A percentile compares a stretch with the other conserved stretches of the same genome.
These are phyloP conservation scores for Todiramphus chloris DNA, from an alignment of 2,113 vertebrate species.

Conservation along the genomic window DNA sequence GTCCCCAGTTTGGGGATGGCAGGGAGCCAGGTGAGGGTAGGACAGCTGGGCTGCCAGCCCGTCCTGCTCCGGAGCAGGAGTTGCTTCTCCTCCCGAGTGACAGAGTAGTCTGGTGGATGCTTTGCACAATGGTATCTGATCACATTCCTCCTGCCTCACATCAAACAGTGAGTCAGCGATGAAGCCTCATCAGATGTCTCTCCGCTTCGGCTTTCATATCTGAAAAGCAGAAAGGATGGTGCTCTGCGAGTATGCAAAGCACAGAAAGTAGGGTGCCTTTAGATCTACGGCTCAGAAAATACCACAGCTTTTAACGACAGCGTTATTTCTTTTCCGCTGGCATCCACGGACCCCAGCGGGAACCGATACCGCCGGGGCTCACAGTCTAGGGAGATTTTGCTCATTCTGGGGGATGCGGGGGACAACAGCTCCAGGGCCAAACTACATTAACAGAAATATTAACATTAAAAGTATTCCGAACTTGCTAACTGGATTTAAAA, in stretches of 20 bases:
- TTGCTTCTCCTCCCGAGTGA: not conserved
- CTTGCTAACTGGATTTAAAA: not conserved
- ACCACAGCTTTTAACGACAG: not conserved
- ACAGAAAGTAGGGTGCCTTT: slow-evolving; percentile 17
- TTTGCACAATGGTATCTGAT: slow-evolving; percentile 42
- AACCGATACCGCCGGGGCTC: not conserved
- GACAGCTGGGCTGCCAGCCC: not conserved
- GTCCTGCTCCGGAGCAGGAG: not conserved
- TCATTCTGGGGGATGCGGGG: not conserved
- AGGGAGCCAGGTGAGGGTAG: not conserved
- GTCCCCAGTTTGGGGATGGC: not conserved
- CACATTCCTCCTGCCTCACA: slow-evolving; percentile 31
- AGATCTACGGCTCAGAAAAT: slow-evolving; percentile 12
- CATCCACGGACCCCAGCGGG: not conserved
- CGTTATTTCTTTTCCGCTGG: not conserved
- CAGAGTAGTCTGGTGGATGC: not conserved
- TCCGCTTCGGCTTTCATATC: not conserved
- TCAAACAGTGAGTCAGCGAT: slow-evolving; percentile 62
- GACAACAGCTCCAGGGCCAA: not conserved
- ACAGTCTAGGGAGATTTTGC: not conserved
- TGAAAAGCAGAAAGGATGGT: slow-evolving; percentile 9
- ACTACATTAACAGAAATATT: not conserved
- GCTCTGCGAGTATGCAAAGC: slow-evolving; percentile 49
- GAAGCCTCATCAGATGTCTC: slow-evolving; percentile 51
- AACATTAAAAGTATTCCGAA: not conserved